Conservation (phyloP, 2,113 vertebrate genomes). For the Lasiurus cinereus region DNA sequence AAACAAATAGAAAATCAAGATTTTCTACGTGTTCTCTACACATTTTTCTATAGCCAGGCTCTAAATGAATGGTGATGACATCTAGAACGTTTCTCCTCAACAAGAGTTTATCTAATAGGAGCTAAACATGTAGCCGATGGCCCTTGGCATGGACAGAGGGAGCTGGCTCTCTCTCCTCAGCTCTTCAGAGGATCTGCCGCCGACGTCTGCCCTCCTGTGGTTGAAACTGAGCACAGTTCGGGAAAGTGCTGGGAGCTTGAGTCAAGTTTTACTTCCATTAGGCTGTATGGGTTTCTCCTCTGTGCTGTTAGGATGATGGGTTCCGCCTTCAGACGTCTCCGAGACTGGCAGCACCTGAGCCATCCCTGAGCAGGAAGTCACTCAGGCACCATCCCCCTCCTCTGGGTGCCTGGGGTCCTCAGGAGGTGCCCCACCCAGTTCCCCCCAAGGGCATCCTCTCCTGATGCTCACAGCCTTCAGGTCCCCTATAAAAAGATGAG, state of each 20-base stretch:
- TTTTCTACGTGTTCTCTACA: background rate
- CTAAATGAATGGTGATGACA: background rate
- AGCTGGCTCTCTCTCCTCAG: background rate
- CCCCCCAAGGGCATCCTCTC: background rate
- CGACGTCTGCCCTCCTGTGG: constrained; percentile 78
- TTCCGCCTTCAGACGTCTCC: background rate
- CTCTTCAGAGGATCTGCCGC: background rate
- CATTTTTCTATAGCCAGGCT: background rate
- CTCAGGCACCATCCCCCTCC: background rate
- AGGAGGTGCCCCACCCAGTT: background rate
- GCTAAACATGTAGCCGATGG: background rate
- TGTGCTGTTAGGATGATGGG: background rate
- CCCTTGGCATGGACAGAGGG: fast-evolving
- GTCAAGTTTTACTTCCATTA: background rate
- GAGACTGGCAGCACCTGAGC: background rate
- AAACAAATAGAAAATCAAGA: constrained; percentile 39
- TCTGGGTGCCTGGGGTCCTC: background rate
- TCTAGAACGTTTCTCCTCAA: constrained; percentile 14
- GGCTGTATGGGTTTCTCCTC: background rate
- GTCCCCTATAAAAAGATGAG: background rate
- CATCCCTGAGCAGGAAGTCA: background rate
- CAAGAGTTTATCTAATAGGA: background rate
- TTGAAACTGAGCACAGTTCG: background rate
- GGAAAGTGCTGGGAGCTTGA: background rate
- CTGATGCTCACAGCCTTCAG: background rate